Conservation (phyloP, 2,113 vertebrate species). For the Phasianus colchicus region DNA sequence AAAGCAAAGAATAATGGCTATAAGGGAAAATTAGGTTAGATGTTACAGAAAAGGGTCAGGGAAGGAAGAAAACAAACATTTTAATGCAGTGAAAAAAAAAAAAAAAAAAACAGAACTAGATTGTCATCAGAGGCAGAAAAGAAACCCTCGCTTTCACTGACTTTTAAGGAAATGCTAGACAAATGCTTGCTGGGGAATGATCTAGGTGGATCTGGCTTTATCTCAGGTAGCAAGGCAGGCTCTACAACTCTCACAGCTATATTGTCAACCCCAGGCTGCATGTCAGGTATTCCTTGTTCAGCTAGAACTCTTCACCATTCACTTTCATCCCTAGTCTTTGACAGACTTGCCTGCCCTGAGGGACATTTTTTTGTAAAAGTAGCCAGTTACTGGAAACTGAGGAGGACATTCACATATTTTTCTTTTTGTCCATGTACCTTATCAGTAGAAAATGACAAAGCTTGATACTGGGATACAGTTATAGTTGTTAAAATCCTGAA, state of each 20-base stretch:
- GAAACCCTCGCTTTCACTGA: not conserved
- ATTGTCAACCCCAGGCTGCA: not conserved
- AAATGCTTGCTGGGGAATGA: not conserved
- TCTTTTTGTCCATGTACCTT: not conserved
- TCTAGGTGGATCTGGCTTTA: not conserved
- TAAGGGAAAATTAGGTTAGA: not conserved
- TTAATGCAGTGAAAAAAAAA: not conserved
- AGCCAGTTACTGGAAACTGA: not conserved
- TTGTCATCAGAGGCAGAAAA: not conserved
- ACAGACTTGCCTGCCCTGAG: not conserved
- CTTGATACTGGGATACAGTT: not conserved
- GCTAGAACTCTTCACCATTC: not conserved
- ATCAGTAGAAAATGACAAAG: not conserved
- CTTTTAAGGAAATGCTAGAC: not conserved
- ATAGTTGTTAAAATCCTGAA: not conserved
- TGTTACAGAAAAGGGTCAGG: fast-evolving
- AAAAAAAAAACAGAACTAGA: not conserved
- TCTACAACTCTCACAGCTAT: not conserved
- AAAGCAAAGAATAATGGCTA: not conserved
- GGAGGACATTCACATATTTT: not conserved
- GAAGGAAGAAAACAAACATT: not conserved
- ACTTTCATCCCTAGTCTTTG: not conserved
- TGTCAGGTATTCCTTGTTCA: not conserved
- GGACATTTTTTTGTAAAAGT: not conserved
- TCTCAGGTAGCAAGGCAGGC: not conserved